Evolutionary conservation across 1,140 invertebrate species (phyloP).

Genomic region (Halesus radiatus): DNA sequence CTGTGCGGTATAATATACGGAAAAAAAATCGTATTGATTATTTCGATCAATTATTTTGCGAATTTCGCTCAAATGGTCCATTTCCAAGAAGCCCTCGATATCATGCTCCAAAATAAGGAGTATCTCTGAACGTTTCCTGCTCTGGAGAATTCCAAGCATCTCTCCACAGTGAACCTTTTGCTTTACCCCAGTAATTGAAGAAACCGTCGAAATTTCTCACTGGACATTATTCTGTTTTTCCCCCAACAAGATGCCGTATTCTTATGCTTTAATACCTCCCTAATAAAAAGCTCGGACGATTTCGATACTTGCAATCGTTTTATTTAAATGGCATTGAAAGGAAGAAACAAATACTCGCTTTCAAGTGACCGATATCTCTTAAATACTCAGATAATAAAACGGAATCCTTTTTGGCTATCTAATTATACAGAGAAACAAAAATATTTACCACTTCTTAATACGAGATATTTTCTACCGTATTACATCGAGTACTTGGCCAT

Average conservation of each 20-base stretch:
- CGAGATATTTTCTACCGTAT: background rate
- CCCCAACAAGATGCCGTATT: background rate
- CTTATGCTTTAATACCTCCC: background rate
- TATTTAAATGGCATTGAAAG: too few species aligned
- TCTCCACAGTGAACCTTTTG: background rate
- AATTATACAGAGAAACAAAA: too few species aligned
- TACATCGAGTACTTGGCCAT: background rate
- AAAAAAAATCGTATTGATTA: background rate
- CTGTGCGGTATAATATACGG: too few species aligned
- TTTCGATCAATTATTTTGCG: background rate
- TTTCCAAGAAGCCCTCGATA: conserved; percentile 9
- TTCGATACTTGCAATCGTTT: background rate
- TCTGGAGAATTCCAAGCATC: conserved; percentile 14
- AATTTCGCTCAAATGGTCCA: background rate
- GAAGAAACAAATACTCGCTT: too few species aligned
- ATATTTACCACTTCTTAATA: background rate
- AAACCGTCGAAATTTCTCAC: conserved; percentile 2
- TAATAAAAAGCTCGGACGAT: background rate
- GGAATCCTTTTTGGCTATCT: too few species aligned
- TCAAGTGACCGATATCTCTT: too few species aligned
- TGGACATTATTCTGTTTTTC: background rate
- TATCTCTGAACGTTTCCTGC: conserved; percentile 19
- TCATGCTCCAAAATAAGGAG: background rate
- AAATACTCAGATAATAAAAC: too few species aligned
- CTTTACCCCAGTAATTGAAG: conserved; percentile 5